Conservation (phyloP, 2,888 invertebrate genomes). For the Drosophila niveifrons region DNA sequence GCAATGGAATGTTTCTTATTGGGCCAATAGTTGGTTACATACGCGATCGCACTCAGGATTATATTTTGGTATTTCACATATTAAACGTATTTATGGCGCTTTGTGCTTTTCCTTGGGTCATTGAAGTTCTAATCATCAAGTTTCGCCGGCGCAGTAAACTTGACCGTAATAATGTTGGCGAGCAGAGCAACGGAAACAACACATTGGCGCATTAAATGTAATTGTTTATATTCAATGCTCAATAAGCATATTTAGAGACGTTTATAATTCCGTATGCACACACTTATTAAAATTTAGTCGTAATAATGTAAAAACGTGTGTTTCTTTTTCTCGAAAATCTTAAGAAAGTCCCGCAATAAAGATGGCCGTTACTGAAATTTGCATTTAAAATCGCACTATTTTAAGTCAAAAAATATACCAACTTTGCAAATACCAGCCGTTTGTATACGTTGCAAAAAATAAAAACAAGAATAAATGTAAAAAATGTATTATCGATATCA, state of each 20-base stretch:
- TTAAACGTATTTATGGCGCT: conserved; percentile 89
- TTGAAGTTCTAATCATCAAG: conserved; percentile 86
- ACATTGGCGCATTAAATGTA: conserved; percentile 17
- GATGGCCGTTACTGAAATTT: not conserved
- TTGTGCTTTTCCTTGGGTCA: conserved; percentile 89
- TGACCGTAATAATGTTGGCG: conserved; percentile 61
- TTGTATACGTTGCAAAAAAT: not conserved
- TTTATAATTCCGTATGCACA: too few relatives aligned
- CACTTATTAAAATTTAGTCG: not conserved
- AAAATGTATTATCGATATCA: not conserved
- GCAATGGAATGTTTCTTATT: conserved; percentile 88
- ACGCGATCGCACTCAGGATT: conserved; percentile 88
- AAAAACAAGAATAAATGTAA: not conserved
- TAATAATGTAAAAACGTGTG: not conserved
- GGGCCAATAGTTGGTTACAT: conserved; percentile 90
- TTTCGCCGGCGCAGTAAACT: conserved; percentile 71
- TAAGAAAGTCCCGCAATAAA: not conserved
- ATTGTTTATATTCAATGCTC: not conserved
- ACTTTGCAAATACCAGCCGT: too few relatives aligned
- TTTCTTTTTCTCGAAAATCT: not conserved
- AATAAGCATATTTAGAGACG: too few relatives aligned
- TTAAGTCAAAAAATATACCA: not conserved
- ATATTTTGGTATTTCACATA: conserved; percentile 89
- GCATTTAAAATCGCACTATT: not conserved
- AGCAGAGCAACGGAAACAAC: conserved; percentile 24